Evolutionary conservation across 2,113 vertebrate species (phyloP), one percentile per base, ranked within the genome.

Genomic region (Hippocampus zosterae): DNA sequence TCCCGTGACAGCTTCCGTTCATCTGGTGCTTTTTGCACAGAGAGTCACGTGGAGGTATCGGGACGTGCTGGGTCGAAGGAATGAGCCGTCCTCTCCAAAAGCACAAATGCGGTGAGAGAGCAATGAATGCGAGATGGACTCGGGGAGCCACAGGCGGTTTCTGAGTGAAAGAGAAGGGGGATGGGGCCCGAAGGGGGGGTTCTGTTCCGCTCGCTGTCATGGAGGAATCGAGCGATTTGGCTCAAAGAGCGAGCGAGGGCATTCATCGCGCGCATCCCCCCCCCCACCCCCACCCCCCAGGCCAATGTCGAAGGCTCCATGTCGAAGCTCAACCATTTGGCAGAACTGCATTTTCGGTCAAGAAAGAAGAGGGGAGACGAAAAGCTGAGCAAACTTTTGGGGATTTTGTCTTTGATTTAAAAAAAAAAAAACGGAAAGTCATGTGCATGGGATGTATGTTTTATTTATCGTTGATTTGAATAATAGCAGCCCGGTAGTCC

Each of bases 41-140:
- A 71, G 74, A 81, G 74, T 73, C 79, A 85, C 75, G 80, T 88
- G 87, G 78, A 84, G 82, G 55, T 71, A 33, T 71, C 84, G 77
- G 52, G 71, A 76, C 50, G 12, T 29, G 40, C 73, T 53, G 73
- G 73, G 82, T 81, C 86, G 83, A 85, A 86, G 84, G 72, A 67
- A 46, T 1, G 67, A 25, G 76, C 76, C 80, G 77, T 77, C 73
- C 55, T 42, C 11, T 61, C 18, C 15, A 8, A 61, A 5, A 62
- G 81, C 65, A 33, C 33, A 56, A 65, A 67, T 72, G 75, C 62
- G 46, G 61, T 65, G 68, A 9, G 16, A 6, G 33, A 55, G 46
- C 3, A 27, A 50, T 68, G 71, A 73, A 46, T 4, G 50, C 25
- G 59, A 65, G 25, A 69, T 78, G 65, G 63, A 33, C 63, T 76